Evolutionary conservation across 2,113 vertebrate genomes (phyloP).

Genomic region (Ramphastos sulfuratus): DNA sequence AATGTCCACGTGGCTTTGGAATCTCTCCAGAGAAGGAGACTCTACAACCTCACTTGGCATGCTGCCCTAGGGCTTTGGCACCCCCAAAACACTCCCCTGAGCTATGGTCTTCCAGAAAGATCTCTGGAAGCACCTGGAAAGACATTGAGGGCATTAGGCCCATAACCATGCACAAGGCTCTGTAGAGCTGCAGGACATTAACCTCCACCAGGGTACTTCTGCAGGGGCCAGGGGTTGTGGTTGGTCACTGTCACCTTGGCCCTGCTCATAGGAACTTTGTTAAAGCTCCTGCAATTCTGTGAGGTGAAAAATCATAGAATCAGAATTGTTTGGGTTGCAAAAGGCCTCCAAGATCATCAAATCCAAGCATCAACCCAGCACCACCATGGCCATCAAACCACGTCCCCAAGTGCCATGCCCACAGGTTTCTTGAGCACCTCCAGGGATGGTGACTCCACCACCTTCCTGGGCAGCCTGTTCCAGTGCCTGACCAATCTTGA

Average conservation of each 20-base stretch:
- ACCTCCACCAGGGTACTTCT: accelerated
- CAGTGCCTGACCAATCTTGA: too few species aligned
- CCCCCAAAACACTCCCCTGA: not conserved
- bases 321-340: too few species aligned
- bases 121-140: not conserved
- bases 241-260: accelerated
- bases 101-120: accelerated
- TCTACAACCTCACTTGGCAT: not conserved
- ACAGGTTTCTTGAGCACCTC: too few species aligned
- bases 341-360: too few species aligned
- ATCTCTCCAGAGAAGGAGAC: not conserved
- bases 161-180: accelerated
- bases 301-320: not conserved
- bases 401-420: not conserved
- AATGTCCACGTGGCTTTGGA: not conserved
- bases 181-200: not conserved
- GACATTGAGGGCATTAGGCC: accelerated
- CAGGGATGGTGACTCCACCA: too few species aligned
- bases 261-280: not conserved
- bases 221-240: not conserved
- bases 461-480: too few species aligned
- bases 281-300: not conserved
- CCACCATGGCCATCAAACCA: too few species aligned
- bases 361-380: too few species aligned
- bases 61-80: not conserved